These are phyloP conservation scores for Eurytoma californica DNA, from an alignment of 2,888 invertebrate genomes.

Conservation along the genomic window DNA sequence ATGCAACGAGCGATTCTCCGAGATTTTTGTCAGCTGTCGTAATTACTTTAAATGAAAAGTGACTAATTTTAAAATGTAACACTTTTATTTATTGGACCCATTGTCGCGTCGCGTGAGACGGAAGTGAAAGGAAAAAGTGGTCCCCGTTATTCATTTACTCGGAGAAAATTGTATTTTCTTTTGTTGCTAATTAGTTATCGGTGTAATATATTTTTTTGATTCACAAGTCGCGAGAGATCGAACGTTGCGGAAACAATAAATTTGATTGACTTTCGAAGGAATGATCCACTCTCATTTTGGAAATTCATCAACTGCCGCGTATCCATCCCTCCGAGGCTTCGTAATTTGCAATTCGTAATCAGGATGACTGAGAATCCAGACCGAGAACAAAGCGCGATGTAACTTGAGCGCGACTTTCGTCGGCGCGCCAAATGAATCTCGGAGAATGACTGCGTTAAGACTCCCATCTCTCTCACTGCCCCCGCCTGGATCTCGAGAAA, in stretches of 20 bases:
- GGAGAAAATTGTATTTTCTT: not conserved
- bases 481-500: constrained; percentile 17
- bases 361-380: not conserved
- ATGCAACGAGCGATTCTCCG: constrained; percentile 45
- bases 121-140: constrained; percentile 33
- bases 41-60: constrained; percentile 1
- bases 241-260: too few species aligned
- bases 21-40: constrained; percentile 18
- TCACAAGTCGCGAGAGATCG: too few species aligned
- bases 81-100: constrained; percentile 42
- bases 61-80: not conserved
- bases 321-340: too few species aligned
- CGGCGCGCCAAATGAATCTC: constrained; percentile 33
- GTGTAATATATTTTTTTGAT: too few species aligned
- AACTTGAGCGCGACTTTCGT: not conserved
- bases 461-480: not conserved
- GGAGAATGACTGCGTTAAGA: constrained; percentile 45
- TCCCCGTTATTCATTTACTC: constrained; percentile 36
- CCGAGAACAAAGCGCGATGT: not conserved
- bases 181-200: too few species aligned
- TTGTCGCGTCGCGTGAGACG: constrained; percentile 24
- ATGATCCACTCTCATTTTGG: too few species aligned
- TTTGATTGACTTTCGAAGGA: too few species aligned
- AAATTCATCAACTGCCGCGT: too few species aligned
- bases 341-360: not conserved